These are phyloP conservation scores for Antheraea mylitta DNA, from an alignment of 1,140 invertebrate genomes.

Conservation along the genomic window DNA sequence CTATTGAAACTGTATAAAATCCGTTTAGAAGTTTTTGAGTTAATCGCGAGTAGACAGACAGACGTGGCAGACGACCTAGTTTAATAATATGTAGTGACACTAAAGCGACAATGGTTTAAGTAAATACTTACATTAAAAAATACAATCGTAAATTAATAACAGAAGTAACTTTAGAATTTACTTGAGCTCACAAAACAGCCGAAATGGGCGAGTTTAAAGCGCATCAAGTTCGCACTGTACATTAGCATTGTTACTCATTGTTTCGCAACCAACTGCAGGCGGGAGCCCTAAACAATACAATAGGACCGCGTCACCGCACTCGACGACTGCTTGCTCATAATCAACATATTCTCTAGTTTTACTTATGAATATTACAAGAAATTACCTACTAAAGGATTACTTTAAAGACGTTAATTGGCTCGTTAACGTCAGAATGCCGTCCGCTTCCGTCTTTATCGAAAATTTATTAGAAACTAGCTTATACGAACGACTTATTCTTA, in stretches of 20 bases:
- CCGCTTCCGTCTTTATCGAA: not conserved
- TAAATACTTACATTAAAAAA: not conserved
- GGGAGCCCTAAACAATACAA: conserved; percentile 9
- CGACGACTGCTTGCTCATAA: conserved; percentile 3
- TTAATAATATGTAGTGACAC: too few species aligned
- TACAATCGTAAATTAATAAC: not conserved
- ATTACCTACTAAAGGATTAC: not conserved
- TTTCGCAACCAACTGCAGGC: conserved; percentile 6
- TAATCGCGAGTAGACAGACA: too few species aligned
- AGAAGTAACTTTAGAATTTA: not conserved
- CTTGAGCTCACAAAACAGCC: not conserved
- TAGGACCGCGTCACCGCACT: conserved; percentile 1
- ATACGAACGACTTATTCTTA: not conserved
- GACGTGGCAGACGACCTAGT: too few species aligned
- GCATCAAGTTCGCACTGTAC: not conserved
- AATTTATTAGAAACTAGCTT: not conserved
- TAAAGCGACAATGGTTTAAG: not conserved
- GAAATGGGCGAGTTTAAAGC: not conserved
- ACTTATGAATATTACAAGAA: not conserved
- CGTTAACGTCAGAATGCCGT: not conserved
- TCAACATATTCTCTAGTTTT: conserved; percentile 5
- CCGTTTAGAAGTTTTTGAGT: too few species aligned
- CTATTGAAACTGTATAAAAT: too few species aligned
- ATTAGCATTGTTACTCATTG: conserved; percentile 7
- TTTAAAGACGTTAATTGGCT: not conserved